These are phyloP conservation scores for Kobus ellipsiprymnus DNA, from an alignment of 2,113 vertebrate genomes.

Conservation along the genomic window DNA sequence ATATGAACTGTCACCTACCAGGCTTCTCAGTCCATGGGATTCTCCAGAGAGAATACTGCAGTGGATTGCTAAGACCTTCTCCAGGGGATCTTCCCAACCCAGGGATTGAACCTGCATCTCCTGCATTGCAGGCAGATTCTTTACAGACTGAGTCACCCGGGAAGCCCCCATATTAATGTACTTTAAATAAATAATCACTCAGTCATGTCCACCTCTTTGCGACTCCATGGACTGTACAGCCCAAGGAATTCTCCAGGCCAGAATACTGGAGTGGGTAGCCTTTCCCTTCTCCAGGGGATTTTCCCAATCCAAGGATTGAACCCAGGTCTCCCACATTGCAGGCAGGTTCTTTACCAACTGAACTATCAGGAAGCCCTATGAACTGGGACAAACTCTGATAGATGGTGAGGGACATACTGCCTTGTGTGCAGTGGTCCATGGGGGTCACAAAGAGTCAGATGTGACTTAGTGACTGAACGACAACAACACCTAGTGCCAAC, in stretches of 20 bases:
- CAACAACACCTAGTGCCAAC: background rate
- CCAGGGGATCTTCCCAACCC: background rate
- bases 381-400: background rate
- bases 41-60: background rate
- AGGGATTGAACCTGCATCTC: background rate
- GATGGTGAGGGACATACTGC: background rate
- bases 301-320: background rate
- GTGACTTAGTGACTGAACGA: background rate
- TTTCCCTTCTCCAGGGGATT: background rate
- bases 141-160: background rate
- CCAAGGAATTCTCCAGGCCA: background rate
- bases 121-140: background rate
- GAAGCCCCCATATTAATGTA: background rate
- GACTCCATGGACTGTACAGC: accelerated
- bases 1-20: background rate
- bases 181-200: background rate
- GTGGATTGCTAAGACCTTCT: background rate
- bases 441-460: background rate
- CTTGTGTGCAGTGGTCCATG: background rate
- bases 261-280: background rate
- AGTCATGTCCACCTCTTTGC: background rate
- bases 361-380: background rate
- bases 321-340: background rate
- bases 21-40: background rate
- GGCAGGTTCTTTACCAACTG: background rate